Percentiles rank a stretch among this genome's conserved stretches.
phyloP scores from a whole-genome alignment of 2,113 vertebrate genomes.

The Electrona antarctica region DNA sequence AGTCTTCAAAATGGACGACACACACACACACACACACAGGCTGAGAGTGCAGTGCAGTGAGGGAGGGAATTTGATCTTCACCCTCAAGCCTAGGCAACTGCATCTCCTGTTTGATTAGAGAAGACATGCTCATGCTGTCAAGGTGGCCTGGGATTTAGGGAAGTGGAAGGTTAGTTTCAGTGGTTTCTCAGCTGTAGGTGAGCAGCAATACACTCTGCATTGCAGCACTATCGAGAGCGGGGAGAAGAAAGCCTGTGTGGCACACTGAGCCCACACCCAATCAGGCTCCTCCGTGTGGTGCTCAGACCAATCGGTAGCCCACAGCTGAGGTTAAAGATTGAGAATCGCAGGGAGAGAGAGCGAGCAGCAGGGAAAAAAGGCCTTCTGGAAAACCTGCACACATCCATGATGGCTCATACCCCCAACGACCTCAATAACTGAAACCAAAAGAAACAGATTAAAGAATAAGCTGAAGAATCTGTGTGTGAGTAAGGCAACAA shows the following conservation, averaged over 20 bases:
- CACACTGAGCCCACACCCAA: slow-evolving; percentile 81
- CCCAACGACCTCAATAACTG: slow-evolving; percentile 80
- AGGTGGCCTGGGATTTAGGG: slow-evolving; percentile 21
- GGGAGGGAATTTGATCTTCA: slow-evolving; percentile 61
- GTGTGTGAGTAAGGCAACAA: slow-evolving; percentile 79
- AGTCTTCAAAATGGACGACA: slow-evolving; percentile 76
- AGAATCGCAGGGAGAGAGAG: slow-evolving; percentile 81
- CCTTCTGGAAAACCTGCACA: slow-evolving; percentile 97
- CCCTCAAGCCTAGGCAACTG: slow-evolving; percentile 39
- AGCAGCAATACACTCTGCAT: slow-evolving; percentile 89
- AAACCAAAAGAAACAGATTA: slow-evolving; percentile 55
- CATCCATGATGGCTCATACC: slow-evolving; percentile 86
- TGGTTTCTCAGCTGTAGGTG: slow-evolving; percentile 44
- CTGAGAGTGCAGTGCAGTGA: slow-evolving; percentile 53
- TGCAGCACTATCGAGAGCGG: slow-evolving; percentile 90
- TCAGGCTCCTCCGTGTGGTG: slow-evolving; percentile 78
- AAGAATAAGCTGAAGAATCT: slow-evolving; percentile 83
- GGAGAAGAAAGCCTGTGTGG: slow-evolving; percentile 84
- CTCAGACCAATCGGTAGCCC: slow-evolving; percentile 85
- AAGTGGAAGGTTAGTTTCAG: slow-evolving; percentile 38
- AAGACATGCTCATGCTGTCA: slow-evolving; percentile 10
- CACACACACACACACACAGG: slow-evolving; percentile 33
- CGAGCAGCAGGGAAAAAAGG: slow-evolving; percentile 85
- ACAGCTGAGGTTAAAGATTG: slow-evolving; percentile 94
- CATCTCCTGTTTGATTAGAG: slow-evolving; percentile 42